phyloP scores from a whole-genome alignment of 2,888 invertebrate genomes.

The Cryptocheilus praepositus region DNA sequence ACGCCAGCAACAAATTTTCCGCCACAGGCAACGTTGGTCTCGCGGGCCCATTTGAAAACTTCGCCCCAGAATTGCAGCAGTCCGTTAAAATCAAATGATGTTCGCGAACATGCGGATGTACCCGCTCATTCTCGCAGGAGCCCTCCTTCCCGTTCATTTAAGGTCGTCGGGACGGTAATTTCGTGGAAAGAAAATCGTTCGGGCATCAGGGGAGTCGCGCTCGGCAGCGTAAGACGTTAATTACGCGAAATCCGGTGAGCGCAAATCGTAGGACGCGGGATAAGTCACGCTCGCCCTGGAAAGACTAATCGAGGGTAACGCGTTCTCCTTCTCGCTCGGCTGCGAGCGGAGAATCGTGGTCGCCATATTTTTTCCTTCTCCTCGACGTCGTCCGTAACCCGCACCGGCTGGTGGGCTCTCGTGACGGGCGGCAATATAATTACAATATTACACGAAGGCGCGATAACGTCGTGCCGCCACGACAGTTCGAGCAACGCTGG shows the following conservation, averaged over 20 bases:
- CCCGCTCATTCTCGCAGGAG: no score
- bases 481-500: constrained; percentile 29
- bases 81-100: no score
- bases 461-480: constrained; percentile 55
- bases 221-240: constrained; percentile 25
- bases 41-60: no score
- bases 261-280: constrained; percentile 31
- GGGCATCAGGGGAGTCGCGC: constrained; percentile 11
- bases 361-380: constrained; percentile 23
- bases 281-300: constrained; percentile 48
- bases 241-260: constrained; percentile 18
- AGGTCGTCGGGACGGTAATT: neutral
- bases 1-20: no score
- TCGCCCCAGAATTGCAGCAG: no score
- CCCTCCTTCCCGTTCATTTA: no score
- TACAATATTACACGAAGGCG: constrained; percentile 63
- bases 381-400: constrained; percentile 21
- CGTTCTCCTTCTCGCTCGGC: constrained; percentile 32
- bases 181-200: neutral
- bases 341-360: constrained; percentile 36
- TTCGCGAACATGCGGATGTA: no score
- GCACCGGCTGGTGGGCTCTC: constrained; percentile 32
- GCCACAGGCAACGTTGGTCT: no score
- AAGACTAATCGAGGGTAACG: constrained; percentile 40
- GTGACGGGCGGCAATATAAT: constrained; percentile 60